Evolutionary conservation across 92 coral and sea anemone genomes (phyloP).

Genomic region (Phymanthus crucifer): DNA sequence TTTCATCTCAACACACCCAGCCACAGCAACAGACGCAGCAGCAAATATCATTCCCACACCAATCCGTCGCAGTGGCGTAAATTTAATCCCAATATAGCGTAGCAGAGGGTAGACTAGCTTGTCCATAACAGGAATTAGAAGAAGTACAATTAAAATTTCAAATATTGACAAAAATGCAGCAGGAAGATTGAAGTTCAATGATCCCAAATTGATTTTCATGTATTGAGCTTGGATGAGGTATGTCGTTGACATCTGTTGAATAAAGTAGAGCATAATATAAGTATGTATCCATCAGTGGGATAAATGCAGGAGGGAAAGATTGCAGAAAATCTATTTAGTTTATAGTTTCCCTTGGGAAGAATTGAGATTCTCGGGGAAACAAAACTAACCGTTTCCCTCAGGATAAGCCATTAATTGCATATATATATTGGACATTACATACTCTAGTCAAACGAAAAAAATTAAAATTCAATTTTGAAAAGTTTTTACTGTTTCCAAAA

Average conservation of each 20-base stretch:
- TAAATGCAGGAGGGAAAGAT: not conserved
- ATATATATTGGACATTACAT: too few relatives aligned
- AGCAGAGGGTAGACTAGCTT: slow-evolving; percentile 79
- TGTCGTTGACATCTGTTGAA: slow-evolving; percentile 76
- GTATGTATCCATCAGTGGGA: not conserved
- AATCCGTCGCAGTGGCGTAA: slow-evolving; percentile 81
- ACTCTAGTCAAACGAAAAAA: too few relatives aligned
- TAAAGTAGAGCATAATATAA: not conserved
- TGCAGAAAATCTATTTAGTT: too few relatives aligned
- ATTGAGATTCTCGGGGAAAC: too few relatives aligned
- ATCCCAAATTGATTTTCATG: slow-evolving; percentile 68
- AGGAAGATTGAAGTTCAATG: slow-evolving; percentile 25
- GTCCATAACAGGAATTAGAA: slow-evolving; percentile 85
- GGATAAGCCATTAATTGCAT: too few relatives aligned
- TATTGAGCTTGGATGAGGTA: slow-evolving; percentile 83
- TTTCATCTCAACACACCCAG: slow-evolving; percentile 78
- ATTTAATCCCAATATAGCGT: slow-evolving; percentile 51
- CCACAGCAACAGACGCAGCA: slow-evolving; percentile 71
- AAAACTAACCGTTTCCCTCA: too few relatives aligned
- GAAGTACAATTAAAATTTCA: slow-evolving; percentile 49
- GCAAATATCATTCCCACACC: slow-evolving; percentile 90
- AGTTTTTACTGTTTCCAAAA: too few relatives aligned
- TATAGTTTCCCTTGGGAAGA: too few relatives aligned
- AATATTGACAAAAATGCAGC: slow-evolving; percentile 68
- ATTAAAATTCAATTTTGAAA: too few relatives aligned